A percentile compares a stretch with the other conserved stretches of the same genome.
These are phyloP conservation scores for Paracanthobrama guichenoti DNA, from an alignment of 2,113 vertebrate species.

Conservation along the genomic window DNA sequence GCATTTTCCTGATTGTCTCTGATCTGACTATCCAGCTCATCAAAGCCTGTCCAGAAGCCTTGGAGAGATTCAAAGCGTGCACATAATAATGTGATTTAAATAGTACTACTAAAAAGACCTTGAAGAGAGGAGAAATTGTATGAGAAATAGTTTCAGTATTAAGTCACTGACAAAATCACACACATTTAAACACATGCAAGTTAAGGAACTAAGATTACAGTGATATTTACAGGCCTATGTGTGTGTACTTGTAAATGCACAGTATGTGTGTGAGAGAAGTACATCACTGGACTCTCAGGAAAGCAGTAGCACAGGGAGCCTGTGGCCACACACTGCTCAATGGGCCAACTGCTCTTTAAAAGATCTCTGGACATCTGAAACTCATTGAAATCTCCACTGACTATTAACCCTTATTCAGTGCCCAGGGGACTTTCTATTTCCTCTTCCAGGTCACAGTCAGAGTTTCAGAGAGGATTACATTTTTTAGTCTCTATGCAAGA, in stretches of 20 bases:
- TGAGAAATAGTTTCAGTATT: neutral
- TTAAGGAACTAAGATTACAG: slow-evolving; percentile 43
- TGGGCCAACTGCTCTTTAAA: slow-evolving; percentile 33
- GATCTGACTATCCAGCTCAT: neutral
- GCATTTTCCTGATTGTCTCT: neutral
- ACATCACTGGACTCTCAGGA: slow-evolving; percentile 27
- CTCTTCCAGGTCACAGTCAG: slow-evolving; percentile 33
- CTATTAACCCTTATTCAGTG: slow-evolving; percentile 29
- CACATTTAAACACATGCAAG: slow-evolving; percentile 53
- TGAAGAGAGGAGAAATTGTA: neutral
- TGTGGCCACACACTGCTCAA: slow-evolving; percentile 25
- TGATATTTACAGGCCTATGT: slow-evolving; percentile 33
- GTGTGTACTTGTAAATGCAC: neutral
- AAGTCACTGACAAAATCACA: neutral
- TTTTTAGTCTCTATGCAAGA: neutral
- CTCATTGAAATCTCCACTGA: slow-evolving; percentile 31
- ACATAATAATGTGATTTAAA: neutral
- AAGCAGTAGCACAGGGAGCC: slow-evolving; percentile 13
- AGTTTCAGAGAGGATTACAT: neutral
- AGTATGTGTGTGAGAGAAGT: neutral
- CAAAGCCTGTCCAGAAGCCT: neutral
- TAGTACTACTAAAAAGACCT: neutral
- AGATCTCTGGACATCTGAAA: slow-evolving; percentile 38
- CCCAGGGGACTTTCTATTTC: slow-evolving; percentile 40
- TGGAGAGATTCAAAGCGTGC: neutral